Conservation (phyloP, 1,140 invertebrate genomes). For the Spodoptera litura region DNA sequence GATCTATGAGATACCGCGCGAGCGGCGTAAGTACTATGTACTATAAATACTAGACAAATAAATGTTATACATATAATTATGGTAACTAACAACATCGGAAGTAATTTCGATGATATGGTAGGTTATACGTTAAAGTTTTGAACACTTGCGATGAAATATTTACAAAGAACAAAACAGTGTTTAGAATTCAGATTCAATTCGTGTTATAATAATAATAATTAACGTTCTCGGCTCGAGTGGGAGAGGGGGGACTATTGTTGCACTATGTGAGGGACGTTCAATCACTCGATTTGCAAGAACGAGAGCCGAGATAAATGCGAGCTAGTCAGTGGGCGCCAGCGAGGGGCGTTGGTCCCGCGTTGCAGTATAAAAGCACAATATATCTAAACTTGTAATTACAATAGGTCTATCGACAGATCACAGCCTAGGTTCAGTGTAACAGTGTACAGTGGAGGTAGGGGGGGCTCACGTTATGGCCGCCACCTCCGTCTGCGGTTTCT, state of each 20-base stretch:
- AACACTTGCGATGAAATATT: slow-evolving; percentile 45
- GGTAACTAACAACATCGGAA: slow-evolving; percentile 47
- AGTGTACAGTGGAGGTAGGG: slow-evolving; percentile 20
- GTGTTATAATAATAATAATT: slow-evolving; percentile 13
- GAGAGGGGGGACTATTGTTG: background rate
- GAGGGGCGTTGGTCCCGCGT: slow-evolving; percentile 77
- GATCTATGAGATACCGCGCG: slow-evolving; percentile 50
- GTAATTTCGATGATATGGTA: slow-evolving; percentile 46
- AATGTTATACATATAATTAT: slow-evolving; percentile 35
- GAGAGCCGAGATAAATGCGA: slow-evolving; percentile 12
- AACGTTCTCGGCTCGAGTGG: background rate
- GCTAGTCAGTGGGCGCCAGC: background rate
- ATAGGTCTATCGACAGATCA: slow-evolving; percentile 80
- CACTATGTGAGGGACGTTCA: slow-evolving; percentile 1
- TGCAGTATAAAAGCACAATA: slow-evolving; percentile 71
- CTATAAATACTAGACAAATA: slow-evolving; percentile 34
- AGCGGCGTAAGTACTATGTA: slow-evolving; percentile 43
- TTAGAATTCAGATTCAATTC: slow-evolving; percentile 23
- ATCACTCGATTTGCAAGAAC: slow-evolving; percentile 17
- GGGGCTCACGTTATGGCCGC: slow-evolving; percentile 76
- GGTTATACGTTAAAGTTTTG: slow-evolving; percentile 33
- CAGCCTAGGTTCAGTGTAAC: slow-evolving; percentile 74
- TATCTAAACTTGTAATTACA: slow-evolving; percentile 65
- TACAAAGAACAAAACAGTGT: slow-evolving; percentile 39
- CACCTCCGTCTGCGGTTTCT: slow-evolving; percentile 71